These are phyloP conservation scores for Numenius arquata DNA, from an alignment of 2,113 vertebrate species.

Conservation along the genomic window DNA sequence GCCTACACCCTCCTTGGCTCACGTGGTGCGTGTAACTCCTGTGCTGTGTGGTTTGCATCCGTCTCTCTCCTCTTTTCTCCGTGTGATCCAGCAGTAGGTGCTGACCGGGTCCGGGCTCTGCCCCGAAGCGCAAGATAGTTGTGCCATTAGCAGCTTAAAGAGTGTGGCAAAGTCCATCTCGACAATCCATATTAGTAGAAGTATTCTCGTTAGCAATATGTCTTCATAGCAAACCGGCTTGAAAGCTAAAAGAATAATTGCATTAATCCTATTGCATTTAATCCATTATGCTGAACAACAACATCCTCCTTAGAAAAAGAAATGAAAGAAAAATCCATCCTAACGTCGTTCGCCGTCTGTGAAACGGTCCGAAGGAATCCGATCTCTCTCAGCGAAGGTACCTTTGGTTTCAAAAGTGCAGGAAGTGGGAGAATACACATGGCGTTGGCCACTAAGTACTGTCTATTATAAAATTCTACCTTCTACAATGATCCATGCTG, in stretches of 20 bases:
- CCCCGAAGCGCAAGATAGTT: not conserved
- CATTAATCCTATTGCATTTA: not conserved
- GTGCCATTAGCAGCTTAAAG: conserved; percentile 22
- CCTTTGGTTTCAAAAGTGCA: conserved; percentile 76
- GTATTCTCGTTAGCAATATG: not conserved
- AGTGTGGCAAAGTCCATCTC: not conserved
- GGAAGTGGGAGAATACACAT: conserved; percentile 50
- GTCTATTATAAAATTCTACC: not conserved
- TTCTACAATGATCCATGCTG: not conserved
- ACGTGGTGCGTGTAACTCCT: rapidly evolving
- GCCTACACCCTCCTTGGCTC: not conserved
- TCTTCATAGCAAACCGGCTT: not conserved
- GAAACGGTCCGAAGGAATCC: not conserved
- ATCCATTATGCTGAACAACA: not conserved
- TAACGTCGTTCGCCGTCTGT: not conserved
- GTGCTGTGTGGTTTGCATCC: not conserved
- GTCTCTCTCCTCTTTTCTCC: not conserved
- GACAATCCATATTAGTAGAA: not conserved
- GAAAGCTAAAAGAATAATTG: conserved; percentile 3
- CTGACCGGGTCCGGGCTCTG: not conserved
- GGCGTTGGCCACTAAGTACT: not conserved
- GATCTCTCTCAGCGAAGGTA: conserved; percentile 48
- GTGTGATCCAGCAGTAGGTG: not conserved
- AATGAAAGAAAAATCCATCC: not conserved
- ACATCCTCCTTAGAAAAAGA: not conserved